Conservation (phyloP, 2,888 invertebrate genomes). For the Chironomus tentans region DNA sequence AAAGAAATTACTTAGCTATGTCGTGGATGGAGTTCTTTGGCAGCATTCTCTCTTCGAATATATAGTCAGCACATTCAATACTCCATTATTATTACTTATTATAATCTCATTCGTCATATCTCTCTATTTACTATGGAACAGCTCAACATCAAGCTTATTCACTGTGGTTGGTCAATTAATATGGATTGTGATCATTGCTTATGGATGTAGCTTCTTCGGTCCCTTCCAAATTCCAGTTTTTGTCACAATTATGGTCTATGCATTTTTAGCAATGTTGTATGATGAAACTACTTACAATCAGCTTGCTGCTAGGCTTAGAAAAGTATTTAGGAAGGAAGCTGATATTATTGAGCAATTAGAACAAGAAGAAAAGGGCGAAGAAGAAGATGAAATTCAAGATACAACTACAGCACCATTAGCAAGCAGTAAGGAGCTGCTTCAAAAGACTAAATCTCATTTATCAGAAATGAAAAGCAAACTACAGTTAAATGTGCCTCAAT, state of each 20-base stretch:
- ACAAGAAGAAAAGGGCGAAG: not conserved
- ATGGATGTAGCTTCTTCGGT: constrained; percentile 64
- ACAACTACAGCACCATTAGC: not conserved
- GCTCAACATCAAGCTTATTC: constrained; percentile 55
- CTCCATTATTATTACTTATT: constrained; percentile 53
- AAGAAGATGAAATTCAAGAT: too few relatives aligned
- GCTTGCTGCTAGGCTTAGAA: not conserved
- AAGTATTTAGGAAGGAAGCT: not conserved
- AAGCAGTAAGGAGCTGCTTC: not conserved
- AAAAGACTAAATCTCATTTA: not conserved
- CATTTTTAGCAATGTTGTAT: constrained; percentile 54
- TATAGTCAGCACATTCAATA: constrained; percentile 30
- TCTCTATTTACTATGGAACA: constrained; percentile 67
- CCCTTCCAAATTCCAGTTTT: constrained; percentile 69
- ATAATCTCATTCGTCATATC: constrained; percentile 60
- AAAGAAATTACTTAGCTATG: not conserved
- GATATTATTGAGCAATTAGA: not conserved
- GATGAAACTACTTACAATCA: constrained; percentile 30
- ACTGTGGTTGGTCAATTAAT: constrained; percentile 58
- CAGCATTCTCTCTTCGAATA: not conserved
- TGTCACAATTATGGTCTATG: constrained; percentile 54
- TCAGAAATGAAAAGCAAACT: constrained; percentile 22
- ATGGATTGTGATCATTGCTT: constrained; percentile 70
- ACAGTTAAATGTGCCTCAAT: constrained; percentile 1
- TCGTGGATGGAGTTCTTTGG: not conserved